Evolutionary conservation across 1,140 invertebrate species (phyloP).

Genomic region (Zaprionus capensis): DNA sequence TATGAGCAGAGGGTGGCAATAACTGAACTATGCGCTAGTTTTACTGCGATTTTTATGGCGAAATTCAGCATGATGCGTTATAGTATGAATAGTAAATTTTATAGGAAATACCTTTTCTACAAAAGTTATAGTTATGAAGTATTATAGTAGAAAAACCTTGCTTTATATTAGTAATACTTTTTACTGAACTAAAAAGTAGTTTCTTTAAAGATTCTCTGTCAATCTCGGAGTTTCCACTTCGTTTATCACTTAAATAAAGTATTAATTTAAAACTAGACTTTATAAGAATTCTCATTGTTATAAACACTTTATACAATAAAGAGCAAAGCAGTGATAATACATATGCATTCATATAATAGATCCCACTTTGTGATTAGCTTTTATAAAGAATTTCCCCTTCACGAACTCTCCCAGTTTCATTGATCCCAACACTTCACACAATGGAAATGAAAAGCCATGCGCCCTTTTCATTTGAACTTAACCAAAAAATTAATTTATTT

Average conservation of each 20-base stretch:
- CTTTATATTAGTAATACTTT: too few relatives aligned
- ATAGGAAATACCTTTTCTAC: background rate
- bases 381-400: background rate
- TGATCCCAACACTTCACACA: background rate
- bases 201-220: accelerated
- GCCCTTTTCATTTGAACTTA: background rate
- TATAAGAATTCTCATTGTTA: too few relatives aligned
- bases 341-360: background rate
- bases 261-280: too few relatives aligned
- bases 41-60: background rate
- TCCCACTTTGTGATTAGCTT: background rate
- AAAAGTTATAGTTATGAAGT: background rate
- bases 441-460: background rate
- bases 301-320: background rate
- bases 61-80: background rate
- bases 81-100: background rate
- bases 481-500: constrained; percentile 20
- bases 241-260: too few relatives aligned
- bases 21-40: constrained; percentile 4
- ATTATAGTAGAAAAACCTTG: too few relatives aligned
- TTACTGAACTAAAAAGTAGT: too few relatives aligned
- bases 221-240: too few relatives aligned
- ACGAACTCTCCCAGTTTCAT: background rate
- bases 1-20: background rate
- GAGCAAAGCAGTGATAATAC: background rate